phyloP scores from a whole-genome alignment of 2,113 vertebrate species.

The Neolamprologus falcicula region DNA sequence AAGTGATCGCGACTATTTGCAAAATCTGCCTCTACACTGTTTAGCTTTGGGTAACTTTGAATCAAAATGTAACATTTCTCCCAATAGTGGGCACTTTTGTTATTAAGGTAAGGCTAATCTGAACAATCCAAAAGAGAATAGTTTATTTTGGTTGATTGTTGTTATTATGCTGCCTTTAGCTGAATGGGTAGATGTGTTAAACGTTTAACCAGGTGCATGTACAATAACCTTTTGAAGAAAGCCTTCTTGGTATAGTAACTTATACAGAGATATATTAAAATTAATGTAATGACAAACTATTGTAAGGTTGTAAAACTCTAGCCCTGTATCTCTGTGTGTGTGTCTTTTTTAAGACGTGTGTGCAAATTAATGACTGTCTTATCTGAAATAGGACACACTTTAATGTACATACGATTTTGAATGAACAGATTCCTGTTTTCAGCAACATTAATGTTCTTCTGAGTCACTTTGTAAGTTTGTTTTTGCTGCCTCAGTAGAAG shows the following conservation, averaged over 20 bases:
- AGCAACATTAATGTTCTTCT: not conserved
- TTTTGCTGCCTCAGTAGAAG: not conserved
- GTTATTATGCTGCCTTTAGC: not conserved
- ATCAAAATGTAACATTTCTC: not conserved
- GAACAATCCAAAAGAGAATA: not conserved
- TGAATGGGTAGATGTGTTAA: not conserved
- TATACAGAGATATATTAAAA: not conserved
- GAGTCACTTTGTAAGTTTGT: not conserved
- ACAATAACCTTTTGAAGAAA: not conserved
- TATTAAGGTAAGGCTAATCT: not conserved
- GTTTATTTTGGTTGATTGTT: not conserved
- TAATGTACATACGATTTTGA: not conserved
- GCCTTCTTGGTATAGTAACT: not conserved
- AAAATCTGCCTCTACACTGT: not conserved
- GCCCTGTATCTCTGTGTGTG: rapidly evolving
- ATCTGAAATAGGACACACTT: not conserved
- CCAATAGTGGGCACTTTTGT: not conserved
- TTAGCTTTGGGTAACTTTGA: not conserved
- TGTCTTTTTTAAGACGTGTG: not conserved
- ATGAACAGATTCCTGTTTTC: not conserved
- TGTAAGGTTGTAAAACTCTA: not conserved
- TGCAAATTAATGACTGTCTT: not conserved
- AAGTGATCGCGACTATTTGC: rapidly evolving
- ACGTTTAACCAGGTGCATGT: rapidly evolving
- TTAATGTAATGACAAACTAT: not conserved